Conservation (phyloP, 2,113 vertebrate genomes). For the Mormyrus iriodes region DNA sequence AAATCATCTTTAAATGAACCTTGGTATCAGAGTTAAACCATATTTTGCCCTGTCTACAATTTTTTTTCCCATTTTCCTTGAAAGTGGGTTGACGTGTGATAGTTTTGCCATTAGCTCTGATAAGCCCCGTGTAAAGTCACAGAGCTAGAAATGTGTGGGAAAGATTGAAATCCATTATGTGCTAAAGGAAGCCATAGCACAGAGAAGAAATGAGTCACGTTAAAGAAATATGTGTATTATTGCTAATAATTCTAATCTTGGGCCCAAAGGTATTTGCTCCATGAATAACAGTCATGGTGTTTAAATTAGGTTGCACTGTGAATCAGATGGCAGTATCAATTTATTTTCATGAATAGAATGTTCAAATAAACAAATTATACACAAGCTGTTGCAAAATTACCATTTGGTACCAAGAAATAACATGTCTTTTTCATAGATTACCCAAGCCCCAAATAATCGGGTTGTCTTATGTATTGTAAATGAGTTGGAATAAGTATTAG, state of each 20-base stretch:
- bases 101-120: neutral
- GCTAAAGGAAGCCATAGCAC: neutral
- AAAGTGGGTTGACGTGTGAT: neutral
- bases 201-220: neutral
- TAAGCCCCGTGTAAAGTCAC: neutral
- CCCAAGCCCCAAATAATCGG: neutral
- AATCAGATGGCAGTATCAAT: neutral
- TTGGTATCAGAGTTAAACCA: neutral
- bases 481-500: neutral
- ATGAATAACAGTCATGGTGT: neutral
- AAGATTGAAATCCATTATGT: neutral
- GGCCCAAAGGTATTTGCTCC: neutral
- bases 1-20: neutral
- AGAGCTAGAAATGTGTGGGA: neutral
- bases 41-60: neutral
- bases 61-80: neutral
- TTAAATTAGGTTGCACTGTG: neutral
- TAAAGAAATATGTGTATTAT: neutral
- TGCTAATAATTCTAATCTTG: neutral
- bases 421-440: conserved; percentile 8
- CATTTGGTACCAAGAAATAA: conserved; percentile 3
- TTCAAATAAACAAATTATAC: neutral
- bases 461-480: neutral
- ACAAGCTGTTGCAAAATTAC: neutral
- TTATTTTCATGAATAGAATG: neutral